A percentile compares a stretch with the other conserved stretches of the same genome.
Evolutionary conservation across 2,888 invertebrate genomes (phyloP).

Genomic region (Rotaria sp.): DNA sequence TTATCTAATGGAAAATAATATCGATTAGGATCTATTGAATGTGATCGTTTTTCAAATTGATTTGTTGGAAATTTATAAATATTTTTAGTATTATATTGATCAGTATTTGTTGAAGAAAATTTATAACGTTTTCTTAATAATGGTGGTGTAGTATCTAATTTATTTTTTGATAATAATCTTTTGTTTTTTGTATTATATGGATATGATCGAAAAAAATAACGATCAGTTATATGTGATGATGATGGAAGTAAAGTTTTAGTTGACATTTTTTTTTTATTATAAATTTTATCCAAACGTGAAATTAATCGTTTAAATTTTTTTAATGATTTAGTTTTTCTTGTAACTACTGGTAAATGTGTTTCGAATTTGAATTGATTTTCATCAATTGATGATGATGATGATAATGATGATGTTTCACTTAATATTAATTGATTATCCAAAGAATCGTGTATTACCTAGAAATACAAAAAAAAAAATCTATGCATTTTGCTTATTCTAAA

Average conservation of each 20-base stretch:
- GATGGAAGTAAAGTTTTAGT: not conserved
- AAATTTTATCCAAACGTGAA: not conserved
- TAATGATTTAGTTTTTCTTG: not conserved
- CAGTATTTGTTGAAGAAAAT: not conserved
- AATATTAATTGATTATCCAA: not conserved
- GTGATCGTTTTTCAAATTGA: not conserved
- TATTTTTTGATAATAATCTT: not conserved
- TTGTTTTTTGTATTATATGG: too few species aligned
- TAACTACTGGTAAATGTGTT: not conserved
- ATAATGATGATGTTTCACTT: not conserved
- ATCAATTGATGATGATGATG: not conserved
- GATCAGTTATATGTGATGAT: constrained; percentile 1
- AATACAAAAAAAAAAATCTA: too few species aligned
- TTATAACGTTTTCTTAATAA: constrained; percentile 11
- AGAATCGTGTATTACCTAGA: not conserved
- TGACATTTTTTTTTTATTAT: not conserved
- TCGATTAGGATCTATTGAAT: not conserved
- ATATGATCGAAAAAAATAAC: not conserved
- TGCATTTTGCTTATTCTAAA: too few species aligned
- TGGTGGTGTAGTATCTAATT: not conserved
- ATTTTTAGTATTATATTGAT: not conserved
- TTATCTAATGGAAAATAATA: not conserved
- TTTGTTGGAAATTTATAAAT: not conserved
- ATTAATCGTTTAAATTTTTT: not conserved
- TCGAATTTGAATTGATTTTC: not conserved